Percentiles rank a stretch among this genome's conserved stretches.
Conservation (phyloP, 2,888 invertebrate genomes). For the Steinernema carpocapsae region DNA sequence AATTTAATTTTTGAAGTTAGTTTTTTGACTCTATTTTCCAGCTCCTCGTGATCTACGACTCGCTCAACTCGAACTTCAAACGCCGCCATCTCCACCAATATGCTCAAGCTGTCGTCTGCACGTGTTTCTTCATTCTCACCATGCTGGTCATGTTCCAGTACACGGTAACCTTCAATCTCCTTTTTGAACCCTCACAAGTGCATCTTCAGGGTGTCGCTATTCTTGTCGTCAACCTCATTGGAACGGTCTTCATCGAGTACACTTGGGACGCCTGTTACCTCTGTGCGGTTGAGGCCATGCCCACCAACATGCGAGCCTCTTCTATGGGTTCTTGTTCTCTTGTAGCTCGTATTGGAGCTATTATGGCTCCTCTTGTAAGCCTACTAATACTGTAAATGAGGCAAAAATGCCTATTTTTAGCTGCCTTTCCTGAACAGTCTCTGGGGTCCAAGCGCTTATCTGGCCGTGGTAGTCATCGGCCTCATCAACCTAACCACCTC, state of each 20-base stretch:
- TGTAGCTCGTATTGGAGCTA: conserved; percentile 64
- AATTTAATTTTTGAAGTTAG: too few species aligned
- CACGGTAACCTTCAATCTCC: conserved; percentile 44
- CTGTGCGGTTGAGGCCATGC: conserved; percentile 65
- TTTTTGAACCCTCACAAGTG: neutral
- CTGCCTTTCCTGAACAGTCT: conserved; percentile 57
- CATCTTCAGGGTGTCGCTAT: conserved; percentile 58
- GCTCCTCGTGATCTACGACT: conserved; percentile 62
- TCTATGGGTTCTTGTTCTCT: conserved; percentile 64
- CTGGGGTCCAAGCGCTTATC: conserved; percentile 63
- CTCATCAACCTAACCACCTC: conserved; percentile 55
- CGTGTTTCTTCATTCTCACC: conserved; percentile 63
- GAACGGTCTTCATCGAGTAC: conserved; percentile 67
- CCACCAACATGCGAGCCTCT: conserved; percentile 60
- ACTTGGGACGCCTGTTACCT: conserved; percentile 68
- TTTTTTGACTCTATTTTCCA: too few species aligned
- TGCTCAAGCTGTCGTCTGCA: conserved; percentile 60
- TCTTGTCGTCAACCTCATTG: conserved; percentile 63
- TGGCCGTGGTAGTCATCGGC: conserved; percentile 61
- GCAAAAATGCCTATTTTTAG: conserved; percentile 41
- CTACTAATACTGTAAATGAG: neutral
- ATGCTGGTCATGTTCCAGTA: conserved; percentile 56
- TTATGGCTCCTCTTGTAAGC: conserved; percentile 60
- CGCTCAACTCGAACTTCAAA: conserved; percentile 58
- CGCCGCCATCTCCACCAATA: conserved; percentile 65